Base-by-base conservation (phyloP, 35 echinoderm and acorn worm genomes). In the Ptychodera flava region DNA sequence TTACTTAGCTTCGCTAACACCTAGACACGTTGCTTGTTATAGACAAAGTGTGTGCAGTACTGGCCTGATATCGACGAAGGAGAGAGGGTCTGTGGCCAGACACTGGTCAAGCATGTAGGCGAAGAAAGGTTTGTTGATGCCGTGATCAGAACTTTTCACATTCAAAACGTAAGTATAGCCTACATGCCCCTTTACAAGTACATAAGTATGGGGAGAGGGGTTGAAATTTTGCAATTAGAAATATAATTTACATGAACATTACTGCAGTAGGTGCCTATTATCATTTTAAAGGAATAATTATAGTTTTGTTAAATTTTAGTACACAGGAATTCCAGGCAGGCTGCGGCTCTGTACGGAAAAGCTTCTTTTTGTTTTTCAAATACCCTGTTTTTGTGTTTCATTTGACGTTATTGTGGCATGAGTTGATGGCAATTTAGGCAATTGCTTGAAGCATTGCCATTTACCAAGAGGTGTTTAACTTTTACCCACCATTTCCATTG, bases 11-110 rank as follows among this genome's bases (percentile, higher is more conserved):
- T n/a, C n/a, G n/a, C n/a, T n/a, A n/a, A n/a, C n/a, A n/a, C n/a
- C n/a, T n/a, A n/a, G n/a, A n/a, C n/a, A 77, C 75, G 33, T 81
- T 31, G 30, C 15, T 34, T 78, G 36, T 88, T 84, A 16, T 77
- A 97, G 94, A 93, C 83, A 93, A 97, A 97, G 76, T 97, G 95
- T 90, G 95, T 93, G 64, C 88, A 97, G 35, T 97, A 97, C 37
- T 97, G 95, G 95, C 95, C 95, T 1, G 83, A 88, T 22, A 78
- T 78, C 2, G 83, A 83, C 34, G 75, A 38, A 79, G 76, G 83
- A 31, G n/a, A n/a, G n/a, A n/a, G n/a, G n/a, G n/a, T n/a, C n/a
- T 97, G 91, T 78, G 86, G 83, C 6, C 79, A 88, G 27, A 87
- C 91, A 30, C 36, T 83, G 29, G 95, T 97, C 0, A 87, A 77